Evolutionary conservation across 2,797 vertebrate genomes (phyloP), one percentile per base, ranked within the genome.

Genomic region (Micrastur ruficollis): DNA sequence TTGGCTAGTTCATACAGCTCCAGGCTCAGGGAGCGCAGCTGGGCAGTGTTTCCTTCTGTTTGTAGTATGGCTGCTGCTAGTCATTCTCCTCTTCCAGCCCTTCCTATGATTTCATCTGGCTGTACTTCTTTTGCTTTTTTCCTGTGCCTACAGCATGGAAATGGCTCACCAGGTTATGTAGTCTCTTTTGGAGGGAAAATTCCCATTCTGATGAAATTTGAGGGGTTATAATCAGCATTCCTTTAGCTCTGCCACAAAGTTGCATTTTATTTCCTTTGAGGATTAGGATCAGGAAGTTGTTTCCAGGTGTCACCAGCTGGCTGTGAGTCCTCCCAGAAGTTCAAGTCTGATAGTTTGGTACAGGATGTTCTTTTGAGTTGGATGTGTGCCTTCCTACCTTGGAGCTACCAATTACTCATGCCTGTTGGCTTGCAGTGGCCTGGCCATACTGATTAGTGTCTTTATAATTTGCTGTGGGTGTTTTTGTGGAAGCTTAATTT

Each of bases 331-430:
- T 92, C 40, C 22, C 81, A 73, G 82, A 65, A 94, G 78, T 93
- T 92, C 61, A 65, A 61, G 83, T 87, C 5, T 25, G 63, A 50
- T 86, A 71, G 65, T 92, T 95, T 91, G 94, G 92, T 96, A 97
- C 96, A 96, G 93, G 92, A 92, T 95, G 92, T 95, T 97, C 94
- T 85, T 92, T 74, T 32, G 78, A 87, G 74, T 75, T 95, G 94
- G 93, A 97, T 62, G 40, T 65, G 81, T 95, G 96, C 94, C 96
- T 72, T 96, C 62, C 38, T 95, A 94, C 94, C 95, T 95, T 92
- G 85, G 59, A 96, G 81, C 86, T 91, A 86, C 81, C 40, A 36
- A 71, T 96, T 96, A 95, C 89, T 92, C 89, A 85, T 93, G 81
- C 81, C 86, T 95, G 52, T 83, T 96, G 96, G 85, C 93, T 95